Base-by-base conservation (phyloP, 2,113 vertebrate species). In the Cephalopholis sonnerati region DNA sequence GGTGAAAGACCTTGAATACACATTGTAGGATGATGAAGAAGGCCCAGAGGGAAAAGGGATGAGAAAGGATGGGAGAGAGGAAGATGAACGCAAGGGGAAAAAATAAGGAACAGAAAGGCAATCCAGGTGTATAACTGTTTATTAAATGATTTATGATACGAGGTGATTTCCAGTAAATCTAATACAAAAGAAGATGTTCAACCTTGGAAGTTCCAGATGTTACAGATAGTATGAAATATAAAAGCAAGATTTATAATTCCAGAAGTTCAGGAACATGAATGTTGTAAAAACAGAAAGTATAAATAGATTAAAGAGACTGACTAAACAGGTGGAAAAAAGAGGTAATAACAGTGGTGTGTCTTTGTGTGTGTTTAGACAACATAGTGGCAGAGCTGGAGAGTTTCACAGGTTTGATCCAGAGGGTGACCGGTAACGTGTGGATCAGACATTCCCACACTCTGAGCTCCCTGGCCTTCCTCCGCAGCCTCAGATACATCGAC, bases 321-420 rank as follows among this genome's bases (percentile, higher is more conserved):
- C 50, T 24, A 20, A 17, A 22, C 20, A 1, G 1, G 18, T 32
- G 5, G 17, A 57, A 12, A 11, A 39, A 39, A 5, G 2, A 1
- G 8, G 27, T 20, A 46, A 3, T 79, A 75, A 74, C n/a, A 7
- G 11, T 4, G 24, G n/a, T 74, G 24, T 64, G 39, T 81, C 5
- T 80, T 53, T 69, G 44, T 20, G 3, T 72, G 71, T 84, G 32
- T 79, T 39, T 36, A 99, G 98, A 96, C 88, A 99, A 99, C 93
- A 99, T 99, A 1, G 97, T 97, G 18, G 96, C 97, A 0, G 98
- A 99, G 88, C 93, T 99, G 96, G 98, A 99, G 95, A 98, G 97
- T 58, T 99, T 98, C 84, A 97, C 99, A 77, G 98, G 98, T 3
- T 92, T 98, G 91, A 99, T 99, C 46, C 97, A 99, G 95, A 97